These are phyloP conservation scores for Hydrophis major DNA, from an alignment of 2,797 vertebrate species.

Conservation along the genomic window DNA sequence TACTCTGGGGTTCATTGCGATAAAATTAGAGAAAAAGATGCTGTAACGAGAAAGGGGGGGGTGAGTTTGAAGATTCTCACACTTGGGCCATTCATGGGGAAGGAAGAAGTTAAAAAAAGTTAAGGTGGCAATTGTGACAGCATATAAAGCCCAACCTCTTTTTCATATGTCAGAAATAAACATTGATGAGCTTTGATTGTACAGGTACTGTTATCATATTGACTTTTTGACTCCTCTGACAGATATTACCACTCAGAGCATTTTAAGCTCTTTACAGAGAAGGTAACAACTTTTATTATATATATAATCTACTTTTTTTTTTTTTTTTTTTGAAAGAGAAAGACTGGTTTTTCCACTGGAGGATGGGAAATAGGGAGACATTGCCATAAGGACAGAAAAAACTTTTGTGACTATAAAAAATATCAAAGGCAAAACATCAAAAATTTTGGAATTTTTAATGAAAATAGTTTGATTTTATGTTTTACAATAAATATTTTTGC, in stretches of 20 bases:
- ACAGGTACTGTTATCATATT: neutral
- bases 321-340: neutral
- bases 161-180: neutral
- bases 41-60: neutral
- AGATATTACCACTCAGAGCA: neutral
- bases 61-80: neutral
- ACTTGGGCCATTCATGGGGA: neutral
- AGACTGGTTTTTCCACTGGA: neutral
- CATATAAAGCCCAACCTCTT: neutral
- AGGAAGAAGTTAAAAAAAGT: neutral
- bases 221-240: neutral
- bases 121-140: neutral
- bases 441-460: neutral
- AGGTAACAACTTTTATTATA: neutral
- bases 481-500: neutral
- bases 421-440: neutral
- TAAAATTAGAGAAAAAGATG: neutral
- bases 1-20: neutral
- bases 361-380: neutral
- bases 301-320: neutral
- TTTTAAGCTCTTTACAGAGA: neutral
- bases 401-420: neutral
- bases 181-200: neutral
- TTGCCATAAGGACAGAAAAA: neutral
- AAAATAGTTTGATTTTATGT: neutral